These are phyloP conservation scores for Drosophila malerkotliana DNA, from an alignment of 1,140 invertebrate genomes.

Conservation along the genomic window DNA sequence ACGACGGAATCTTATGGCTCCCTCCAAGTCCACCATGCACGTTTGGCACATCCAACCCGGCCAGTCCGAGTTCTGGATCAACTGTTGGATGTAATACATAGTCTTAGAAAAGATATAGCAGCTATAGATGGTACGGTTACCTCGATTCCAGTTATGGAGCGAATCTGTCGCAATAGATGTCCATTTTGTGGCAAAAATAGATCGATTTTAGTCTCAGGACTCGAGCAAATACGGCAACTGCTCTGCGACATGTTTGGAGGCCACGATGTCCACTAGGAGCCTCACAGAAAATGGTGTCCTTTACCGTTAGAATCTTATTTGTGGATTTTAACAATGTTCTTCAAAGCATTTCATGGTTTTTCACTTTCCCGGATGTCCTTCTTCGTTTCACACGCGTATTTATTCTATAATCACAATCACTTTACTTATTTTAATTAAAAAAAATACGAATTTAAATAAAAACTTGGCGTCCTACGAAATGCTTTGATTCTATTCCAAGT, in stretches of 20 bases:
- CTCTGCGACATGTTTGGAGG: background rate
- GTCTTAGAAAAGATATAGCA: background rate
- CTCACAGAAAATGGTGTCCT: background rate
- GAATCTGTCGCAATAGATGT: background rate
- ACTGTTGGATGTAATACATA: background rate
- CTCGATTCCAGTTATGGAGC: background rate
- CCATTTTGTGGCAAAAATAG: background rate
- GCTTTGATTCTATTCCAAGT: background rate
- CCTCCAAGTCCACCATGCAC: background rate
- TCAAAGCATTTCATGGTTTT: background rate
- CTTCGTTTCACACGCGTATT: background rate
- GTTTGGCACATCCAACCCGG: background rate
- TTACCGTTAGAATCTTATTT: background rate
- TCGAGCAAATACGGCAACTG: background rate
- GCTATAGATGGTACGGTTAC: background rate
- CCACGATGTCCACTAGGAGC: background rate
- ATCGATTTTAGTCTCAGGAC: background rate
- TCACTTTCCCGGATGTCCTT: background rate
- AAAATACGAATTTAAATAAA: background rate
- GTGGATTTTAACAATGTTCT: background rate
- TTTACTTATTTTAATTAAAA: background rate
- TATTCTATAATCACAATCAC: background rate
- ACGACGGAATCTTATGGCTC: background rate
- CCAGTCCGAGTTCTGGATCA: background rate
- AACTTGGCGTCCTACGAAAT: background rate